Base-by-base conservation (phyloP, 92 coral and sea anemone species). In the Nematostella vectensis region DNA sequence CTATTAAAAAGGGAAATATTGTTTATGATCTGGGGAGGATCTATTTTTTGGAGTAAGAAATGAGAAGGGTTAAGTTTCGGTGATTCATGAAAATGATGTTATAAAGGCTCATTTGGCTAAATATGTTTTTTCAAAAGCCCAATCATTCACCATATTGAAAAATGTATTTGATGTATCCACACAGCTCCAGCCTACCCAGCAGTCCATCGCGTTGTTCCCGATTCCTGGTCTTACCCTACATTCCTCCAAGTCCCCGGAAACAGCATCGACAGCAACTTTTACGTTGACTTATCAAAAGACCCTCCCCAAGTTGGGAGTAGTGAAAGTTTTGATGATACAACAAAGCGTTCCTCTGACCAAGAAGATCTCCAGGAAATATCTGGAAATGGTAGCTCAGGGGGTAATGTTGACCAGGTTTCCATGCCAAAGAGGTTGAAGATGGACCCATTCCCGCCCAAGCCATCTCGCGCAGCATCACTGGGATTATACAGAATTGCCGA, bases 201-300 rank as follows among this genome's bases (percentile, higher is more conserved):
- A 42, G 61, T 25, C 29, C 96, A 89, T 62, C 95, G 76, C 19
- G 94, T 89, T 17, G 53, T 85, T n/a, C 96, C 87, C 1, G 96
- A 89, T 47, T 70, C 75, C 22, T 89, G 89, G 95, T 73, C 87
- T 8, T 89, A 89, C 57, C 94, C 94, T 9, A 63, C 85, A 3
- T 59, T 51, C 27, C 70, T 71, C 22, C 63, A 59, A 54, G 43
- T 58, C n/a, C 74, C 83, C 16, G 83, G 75, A 24, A 59, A 63
- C 51, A 55, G 47, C 28, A 59, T 56, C 36, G 53, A 69, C 9
- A 76, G 56, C 38, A 56, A 74, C 23, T 64, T 78, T 16, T 62
- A 57, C 22, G 47, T 83, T 21, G 87, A 83, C 57, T 65, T 83
- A 33, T 79, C 94, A 31, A 74, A 59, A 45, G 79, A 69, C 20